Conservation (phyloP, 2,113 vertebrate genomes). For the Tragulus kanchil region DNA sequence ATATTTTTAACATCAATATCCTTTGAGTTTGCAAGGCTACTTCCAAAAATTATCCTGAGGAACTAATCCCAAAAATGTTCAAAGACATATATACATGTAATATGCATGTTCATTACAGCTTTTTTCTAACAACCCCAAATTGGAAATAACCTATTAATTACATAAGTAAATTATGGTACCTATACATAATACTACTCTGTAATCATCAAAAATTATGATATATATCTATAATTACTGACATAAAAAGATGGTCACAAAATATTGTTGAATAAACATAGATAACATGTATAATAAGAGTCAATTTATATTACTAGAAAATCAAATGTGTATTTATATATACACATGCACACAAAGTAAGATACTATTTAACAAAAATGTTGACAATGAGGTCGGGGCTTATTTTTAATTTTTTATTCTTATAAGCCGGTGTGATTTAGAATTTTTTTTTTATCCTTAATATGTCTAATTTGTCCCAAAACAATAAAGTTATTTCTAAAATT, state of each 20-base stretch:
- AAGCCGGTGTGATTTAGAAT: neutral
- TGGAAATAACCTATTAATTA: neutral
- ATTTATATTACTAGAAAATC: slow-evolving; percentile 48
- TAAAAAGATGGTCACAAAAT: neutral
- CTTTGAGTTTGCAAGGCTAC: neutral
- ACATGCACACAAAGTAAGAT: neutral
- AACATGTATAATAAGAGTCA: slow-evolving; percentile 1
- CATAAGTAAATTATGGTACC: slow-evolving; percentile 9
- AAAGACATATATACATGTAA: neutral
- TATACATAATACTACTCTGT: neutral
- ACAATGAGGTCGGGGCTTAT: neutral
- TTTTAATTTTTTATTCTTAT: slow-evolving; percentile 46
- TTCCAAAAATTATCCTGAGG: slow-evolving; percentile 35
- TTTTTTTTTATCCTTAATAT: slow-evolving; percentile 19
- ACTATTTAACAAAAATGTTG: slow-evolving; percentile 64
- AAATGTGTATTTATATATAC: neutral
- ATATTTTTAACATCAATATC: neutral
- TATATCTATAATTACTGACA: slow-evolving; percentile 28
- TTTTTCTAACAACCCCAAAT: slow-evolving; percentile 28
- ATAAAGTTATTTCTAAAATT: slow-evolving; percentile 55
- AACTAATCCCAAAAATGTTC: slow-evolving; percentile 52
- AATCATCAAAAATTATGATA: slow-evolving; percentile 40
- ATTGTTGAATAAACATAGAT: slow-evolving; percentile 42
- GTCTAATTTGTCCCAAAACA: slow-evolving; percentile 36
- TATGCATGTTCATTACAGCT: neutral